phyloP scores from a whole-genome alignment of 1,140 invertebrate genomes.

The Drosophila sp. region DNA sequence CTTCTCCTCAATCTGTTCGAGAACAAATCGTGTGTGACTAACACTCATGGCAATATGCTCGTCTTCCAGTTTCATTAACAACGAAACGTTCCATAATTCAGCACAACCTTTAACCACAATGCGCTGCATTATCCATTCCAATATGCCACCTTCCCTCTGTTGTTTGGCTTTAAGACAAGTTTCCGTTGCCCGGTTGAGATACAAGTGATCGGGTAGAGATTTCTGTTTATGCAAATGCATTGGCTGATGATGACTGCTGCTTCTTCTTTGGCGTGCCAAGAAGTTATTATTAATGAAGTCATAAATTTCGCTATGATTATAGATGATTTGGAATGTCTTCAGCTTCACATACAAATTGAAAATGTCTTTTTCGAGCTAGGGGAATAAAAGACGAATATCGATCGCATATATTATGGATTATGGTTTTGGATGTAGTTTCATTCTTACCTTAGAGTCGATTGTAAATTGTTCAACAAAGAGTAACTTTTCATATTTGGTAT shows the following conservation, averaged over 20 bases:
- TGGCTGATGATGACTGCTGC: constrained; percentile 41
- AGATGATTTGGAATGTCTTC: constrained; percentile 88
- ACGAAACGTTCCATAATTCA: constrained; percentile 86
- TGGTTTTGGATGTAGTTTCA: not conserved
- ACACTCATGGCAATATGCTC: constrained; percentile 85
- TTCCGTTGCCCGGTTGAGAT: constrained; percentile 23
- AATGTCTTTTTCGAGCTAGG: constrained; percentile 87
- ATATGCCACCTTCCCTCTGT: constrained; percentile 45
- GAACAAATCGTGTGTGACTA: constrained; percentile 85
- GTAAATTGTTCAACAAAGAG: constrained; percentile 87
- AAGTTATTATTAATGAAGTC: constrained; percentile 85
- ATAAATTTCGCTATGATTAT: constrained; percentile 87
- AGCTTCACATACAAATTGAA: constrained; percentile 88
- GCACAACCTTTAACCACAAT: constrained; percentile 86
- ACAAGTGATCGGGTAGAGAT: constrained; percentile 62
- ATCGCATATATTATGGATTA: not conserved
- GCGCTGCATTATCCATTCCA: constrained; percentile 83
- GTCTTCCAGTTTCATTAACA: constrained; percentile 83
- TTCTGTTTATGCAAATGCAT: constrained; percentile 65
- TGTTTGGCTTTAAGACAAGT: constrained; percentile 37
- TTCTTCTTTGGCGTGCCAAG: constrained; percentile 62
- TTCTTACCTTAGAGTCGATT: constrained; percentile 88
- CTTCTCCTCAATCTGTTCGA: constrained; percentile 86
- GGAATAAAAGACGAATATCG: constrained; percentile 25
- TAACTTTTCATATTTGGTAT: constrained; percentile 86